These are phyloP conservation scores for Peromyscus polionotus DNA, from an alignment of 2,113 vertebrate species.

Conservation along the genomic window DNA sequence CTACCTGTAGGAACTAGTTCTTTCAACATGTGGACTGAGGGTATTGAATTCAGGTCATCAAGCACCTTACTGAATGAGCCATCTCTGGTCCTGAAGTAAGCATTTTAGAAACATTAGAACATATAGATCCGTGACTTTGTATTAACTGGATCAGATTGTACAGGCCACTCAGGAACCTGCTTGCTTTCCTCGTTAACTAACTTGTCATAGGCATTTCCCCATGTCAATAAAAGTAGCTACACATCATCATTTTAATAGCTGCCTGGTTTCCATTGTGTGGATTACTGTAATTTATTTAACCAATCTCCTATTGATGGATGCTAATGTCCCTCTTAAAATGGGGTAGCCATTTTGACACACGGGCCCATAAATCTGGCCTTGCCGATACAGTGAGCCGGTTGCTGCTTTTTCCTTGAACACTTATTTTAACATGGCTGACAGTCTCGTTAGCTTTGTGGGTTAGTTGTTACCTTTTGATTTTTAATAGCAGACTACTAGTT, in stretches of 20 bases:
- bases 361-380: constrained; percentile 42
- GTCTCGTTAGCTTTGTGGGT: constrained; percentile 36
- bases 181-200: constrained; percentile 17
- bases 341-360: constrained; percentile 44
- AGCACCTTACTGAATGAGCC: background rate
- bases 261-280: constrained; percentile 54
- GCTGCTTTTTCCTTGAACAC: constrained; percentile 46
- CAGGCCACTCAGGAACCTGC: background rate
- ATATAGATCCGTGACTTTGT: background rate
- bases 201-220: constrained; percentile 17
- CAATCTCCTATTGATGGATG: constrained; percentile 59
- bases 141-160: background rate
- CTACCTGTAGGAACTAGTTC: too few species aligned
- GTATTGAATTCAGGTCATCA: background rate
- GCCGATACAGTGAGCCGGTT: background rate
- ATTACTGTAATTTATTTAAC: constrained; percentile 69
- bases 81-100: background rate
- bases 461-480: constrained; percentile 43
- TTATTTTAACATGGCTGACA: constrained; percentile 33
- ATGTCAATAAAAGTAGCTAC: constrained; percentile 63
- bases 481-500: background rate
- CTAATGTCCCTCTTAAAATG: constrained; percentile 66
- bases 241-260: constrained; percentile 65
- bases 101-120: constrained; percentile 1
- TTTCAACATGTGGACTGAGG: background rate